Evolutionary conservation across 1,140 invertebrate genomes (phyloP), one percentile per base, ranked within the genome.

Genomic region (Littorina saxatilis): DNA sequence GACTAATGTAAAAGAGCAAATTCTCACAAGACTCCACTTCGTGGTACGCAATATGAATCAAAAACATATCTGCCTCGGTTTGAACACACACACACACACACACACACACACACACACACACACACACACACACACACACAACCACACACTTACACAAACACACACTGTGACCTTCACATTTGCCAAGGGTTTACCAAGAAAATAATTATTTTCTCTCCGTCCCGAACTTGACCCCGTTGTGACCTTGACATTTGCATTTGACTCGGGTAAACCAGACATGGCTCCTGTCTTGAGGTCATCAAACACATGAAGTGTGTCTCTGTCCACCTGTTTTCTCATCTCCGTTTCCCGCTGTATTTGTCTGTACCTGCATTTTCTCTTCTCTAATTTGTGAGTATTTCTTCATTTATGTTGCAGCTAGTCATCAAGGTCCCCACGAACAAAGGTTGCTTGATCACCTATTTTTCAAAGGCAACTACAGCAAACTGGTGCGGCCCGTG

Each of bases 401-500:
- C n/a, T n/a, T n/a, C n/a, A n/a, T n/a, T n/a, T n/a, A n/a, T n/a
- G 17, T 55, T 95, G 94, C 55, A 97, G 96, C 94, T 91, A 96
- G 95, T 91, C 90, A 95, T 91, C 96, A 96, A 93, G 97, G 97
- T 91, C 94, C 95, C 90, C 96, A 98, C 94, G 98, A 99, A 94
- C 97, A 97, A 94, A 95, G 95, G 93, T 95, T 99, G 90, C 95
- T 99, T 92, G 96, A 97, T 93, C 95, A 97, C 93, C 95, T 99
- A 89, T 95, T 99, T 93, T 96, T 97, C 20, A 83, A 87, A 66
- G 80, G 80, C 5, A 76, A 79, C 93, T 95, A 96, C 92, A 99
- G 99, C 95, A 98, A 98, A 94, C 58, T 87, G 13, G 90, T 99
- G 94, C 94, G 99, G 91, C 99, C 99, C 78, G 98, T 99, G 89